Evolutionary conservation across 1,140 invertebrate species (phyloP).

Genomic region (Cardiocondyla obscurior): DNA sequence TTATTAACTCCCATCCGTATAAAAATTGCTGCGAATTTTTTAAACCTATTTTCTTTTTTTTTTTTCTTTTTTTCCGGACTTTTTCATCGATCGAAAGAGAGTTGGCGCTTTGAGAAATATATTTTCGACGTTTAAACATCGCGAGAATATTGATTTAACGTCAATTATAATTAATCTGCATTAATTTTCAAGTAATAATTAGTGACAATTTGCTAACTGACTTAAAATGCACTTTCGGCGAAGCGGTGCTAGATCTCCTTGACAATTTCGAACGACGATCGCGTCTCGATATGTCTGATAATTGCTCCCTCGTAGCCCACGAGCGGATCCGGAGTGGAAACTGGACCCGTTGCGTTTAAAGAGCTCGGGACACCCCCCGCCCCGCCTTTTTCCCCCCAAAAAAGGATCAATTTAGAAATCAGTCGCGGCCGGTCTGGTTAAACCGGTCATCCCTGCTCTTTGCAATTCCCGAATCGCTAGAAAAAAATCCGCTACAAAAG

Average conservation of each 20-base stretch:
- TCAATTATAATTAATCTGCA: neutral
- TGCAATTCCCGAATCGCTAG: conserved; percentile 15
- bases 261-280: neutral
- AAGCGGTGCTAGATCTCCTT: neutral
- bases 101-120: neutral
- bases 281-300: conserved; percentile 1
- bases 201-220: neutral
- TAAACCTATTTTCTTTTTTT: neutral
- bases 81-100: neutral
- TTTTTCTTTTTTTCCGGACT: neutral
- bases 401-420: conserved; percentile 61
- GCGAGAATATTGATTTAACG: neutral
- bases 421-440: conserved; percentile 54
- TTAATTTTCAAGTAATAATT: neutral
- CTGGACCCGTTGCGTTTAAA: conserved; percentile 54
- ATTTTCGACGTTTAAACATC: neutral
- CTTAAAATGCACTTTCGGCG: neutral
- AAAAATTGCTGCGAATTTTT: neutral
- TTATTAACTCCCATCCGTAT: neutral
- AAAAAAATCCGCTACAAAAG: conserved; percentile 7
- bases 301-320: neutral
- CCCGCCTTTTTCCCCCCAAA: no score
- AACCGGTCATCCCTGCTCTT: conserved; percentile 54
- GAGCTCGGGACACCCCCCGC: conserved; percentile 47
- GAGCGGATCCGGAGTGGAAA: conserved; percentile 50